A percentile compares a stretch with the other conserved stretches of the same genome.
Evolutionary conservation across 2,888 invertebrate species (phyloP).

Genomic region (Brachylomia viminalis): DNA sequence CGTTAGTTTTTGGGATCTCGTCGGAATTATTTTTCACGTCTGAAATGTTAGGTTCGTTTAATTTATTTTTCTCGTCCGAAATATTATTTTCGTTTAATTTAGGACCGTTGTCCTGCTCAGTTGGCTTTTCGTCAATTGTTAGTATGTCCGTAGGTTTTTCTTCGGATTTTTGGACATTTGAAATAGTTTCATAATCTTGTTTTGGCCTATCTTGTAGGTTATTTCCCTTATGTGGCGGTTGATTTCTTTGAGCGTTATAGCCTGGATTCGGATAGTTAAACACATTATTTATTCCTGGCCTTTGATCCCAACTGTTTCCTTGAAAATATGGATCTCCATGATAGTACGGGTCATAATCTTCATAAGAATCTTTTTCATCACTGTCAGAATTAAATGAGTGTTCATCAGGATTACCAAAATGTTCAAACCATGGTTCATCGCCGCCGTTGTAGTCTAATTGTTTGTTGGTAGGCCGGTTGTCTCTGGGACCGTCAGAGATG

Average conservation of each 20-base stretch:
- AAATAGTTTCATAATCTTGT: neutral
- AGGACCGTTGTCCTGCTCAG: too few relatives aligned
- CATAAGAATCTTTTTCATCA: constrained; percentile 19
- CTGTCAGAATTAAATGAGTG: constrained; percentile 16
- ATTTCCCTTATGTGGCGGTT: neutral
- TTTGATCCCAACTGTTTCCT: neutral
- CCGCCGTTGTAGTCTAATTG: neutral
- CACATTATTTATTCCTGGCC: constrained; percentile 42
- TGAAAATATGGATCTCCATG: constrained; percentile 27
- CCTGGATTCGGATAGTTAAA: constrained; percentile 29
- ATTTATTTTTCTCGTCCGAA: too few relatives aligned
- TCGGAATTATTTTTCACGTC: too few relatives aligned
- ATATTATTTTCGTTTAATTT: too few relatives aligned
- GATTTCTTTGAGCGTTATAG: neutral
- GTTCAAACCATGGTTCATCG: constrained; percentile 30
- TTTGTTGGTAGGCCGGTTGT: too few relatives aligned
- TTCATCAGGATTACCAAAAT: constrained; percentile 31
- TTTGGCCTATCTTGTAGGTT: neutral
- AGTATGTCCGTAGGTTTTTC: constrained; percentile 2
- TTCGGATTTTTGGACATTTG: neutral
- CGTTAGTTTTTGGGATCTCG: constrained; percentile 46
- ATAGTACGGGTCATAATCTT: constrained; percentile 20
- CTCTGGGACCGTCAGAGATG: neutral
- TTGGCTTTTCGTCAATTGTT: neutral
- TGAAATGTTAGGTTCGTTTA: too few relatives aligned